Conservation (phyloP, 2,113 vertebrate genomes). For the Bostrychus sinensis region DNA sequence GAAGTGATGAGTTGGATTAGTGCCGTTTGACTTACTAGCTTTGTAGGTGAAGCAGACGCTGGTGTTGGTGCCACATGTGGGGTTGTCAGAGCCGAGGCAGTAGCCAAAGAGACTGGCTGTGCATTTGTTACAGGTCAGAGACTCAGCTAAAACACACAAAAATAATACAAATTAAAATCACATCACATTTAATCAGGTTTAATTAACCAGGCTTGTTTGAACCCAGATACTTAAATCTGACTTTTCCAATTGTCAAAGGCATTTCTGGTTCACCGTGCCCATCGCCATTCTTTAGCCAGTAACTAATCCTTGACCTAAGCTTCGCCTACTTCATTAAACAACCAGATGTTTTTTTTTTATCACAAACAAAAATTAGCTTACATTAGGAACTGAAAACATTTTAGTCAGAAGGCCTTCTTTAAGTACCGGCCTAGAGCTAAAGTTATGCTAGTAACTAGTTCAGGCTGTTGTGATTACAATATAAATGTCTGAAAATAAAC, state of each 20-base stretch:
- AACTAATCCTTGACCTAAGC: background rate
- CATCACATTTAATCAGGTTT: background rate
- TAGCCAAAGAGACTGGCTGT: rapidly evolving
- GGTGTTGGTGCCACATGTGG: conserved; percentile 3
- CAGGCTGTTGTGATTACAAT: no score
- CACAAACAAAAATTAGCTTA: no score
- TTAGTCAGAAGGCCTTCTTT: no score
- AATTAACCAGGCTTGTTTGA: background rate
- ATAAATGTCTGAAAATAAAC: no score
- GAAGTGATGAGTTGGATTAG: no score
- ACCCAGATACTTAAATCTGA: background rate
- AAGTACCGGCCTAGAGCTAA: no score
- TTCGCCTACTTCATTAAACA: background rate
- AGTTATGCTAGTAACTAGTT: no score
- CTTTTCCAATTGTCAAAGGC: background rate
- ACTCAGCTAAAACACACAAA: conserved; percentile 63
- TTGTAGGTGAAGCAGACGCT: conserved; percentile 49
- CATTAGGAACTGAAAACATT: no score
- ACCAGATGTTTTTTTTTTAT: conserved; percentile 1
- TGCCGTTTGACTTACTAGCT: conserved; percentile 50
- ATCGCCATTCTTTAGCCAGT: background rate
- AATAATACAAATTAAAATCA: background rate
- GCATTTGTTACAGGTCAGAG: conserved; percentile 72
- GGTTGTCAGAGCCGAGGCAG: background rate
- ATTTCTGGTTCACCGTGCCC: background rate